Evolutionary conservation across 2,113 vertebrate species (phyloP), one percentile per base, ranked within the genome.

Genomic region (Chascanopsetta lugubris): DNA sequence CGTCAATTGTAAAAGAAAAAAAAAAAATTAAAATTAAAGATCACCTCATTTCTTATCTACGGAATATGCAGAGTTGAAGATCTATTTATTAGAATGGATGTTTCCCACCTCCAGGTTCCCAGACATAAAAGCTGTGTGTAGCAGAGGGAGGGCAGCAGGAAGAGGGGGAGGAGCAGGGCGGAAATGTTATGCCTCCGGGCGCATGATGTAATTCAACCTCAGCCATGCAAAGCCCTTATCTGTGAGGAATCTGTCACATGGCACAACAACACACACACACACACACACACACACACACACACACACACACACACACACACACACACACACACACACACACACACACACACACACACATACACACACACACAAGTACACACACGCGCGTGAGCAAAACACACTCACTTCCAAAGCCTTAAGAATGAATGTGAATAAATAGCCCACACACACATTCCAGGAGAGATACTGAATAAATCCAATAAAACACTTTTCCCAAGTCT

Each of bases 121-220:
- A 20, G 49, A 61, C 48, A 78, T 53, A 20, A 67, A 48, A 69
- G 29, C 15, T 20, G 56, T 42, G 34, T 65, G 60, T 60, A 55
- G 24, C 43, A 17, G 11, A 42, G 38, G 38, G 45, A 34, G 50
- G 40, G 46, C 30, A 62, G 27, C 38, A 56, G 56, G 64, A 61
- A 42, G 38, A 42, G 38, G 8, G n/a, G 38, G 38, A 42, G 38
- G 38, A 42, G 38, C 17, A 17, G 38, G n/a, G 17, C 38, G 25
- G 48, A 54, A 61, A 69, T 65, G 68, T 50, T 68, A 27, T 66
- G 73, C 60, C 40, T 63, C 30, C 49, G 74, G 43, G 59, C 22
- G 5, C 42, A 56, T 78, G 55, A 55, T 72, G 69, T 30, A 56
- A 81, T 58, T 72, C 45, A 69, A 45, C 17, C 58, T 5, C 21